Percentiles rank a stretch among this genome's conserved stretches.
Evolutionary conservation across 1,140 invertebrate genomes (phyloP).

Genomic region (Drosophila gunungcola): DNA sequence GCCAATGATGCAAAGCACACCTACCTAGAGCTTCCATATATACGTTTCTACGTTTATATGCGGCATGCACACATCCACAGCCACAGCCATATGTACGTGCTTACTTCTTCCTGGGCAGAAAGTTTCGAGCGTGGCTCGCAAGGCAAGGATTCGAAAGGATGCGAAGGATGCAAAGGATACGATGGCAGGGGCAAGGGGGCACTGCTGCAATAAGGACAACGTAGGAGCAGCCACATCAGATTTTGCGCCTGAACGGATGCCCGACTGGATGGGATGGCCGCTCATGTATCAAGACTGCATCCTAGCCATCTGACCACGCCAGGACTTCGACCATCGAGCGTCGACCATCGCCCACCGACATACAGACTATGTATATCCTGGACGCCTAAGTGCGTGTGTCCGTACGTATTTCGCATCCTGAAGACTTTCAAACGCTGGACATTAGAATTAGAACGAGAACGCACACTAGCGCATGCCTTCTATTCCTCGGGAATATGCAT

Average conservation of each 20-base stretch:
- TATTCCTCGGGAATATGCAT: conserved; percentile 63
- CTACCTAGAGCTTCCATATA: conserved; percentile 26
- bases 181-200: too few species aligned
- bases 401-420: conserved; percentile 44
- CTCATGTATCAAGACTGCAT: conserved; percentile 71
- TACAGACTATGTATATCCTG: conserved; percentile 28
- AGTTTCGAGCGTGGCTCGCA: conserved; percentile 49
- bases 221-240: conserved; percentile 61
- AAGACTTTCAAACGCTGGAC: conserved; percentile 70
- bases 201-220: conserved; percentile 59
- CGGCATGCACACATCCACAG: conserved; percentile 32
- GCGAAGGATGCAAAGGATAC: conserved; percentile 13
- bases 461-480: conserved; percentile 44
- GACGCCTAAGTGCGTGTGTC: conserved; percentile 18
- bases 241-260: conserved; percentile 58
- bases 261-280: conserved; percentile 48
- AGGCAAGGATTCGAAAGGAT: conserved; percentile 19
- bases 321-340: conserved; percentile 3
- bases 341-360: not conserved
- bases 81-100: conserved; percentile 32
- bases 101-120: conserved; percentile 52
- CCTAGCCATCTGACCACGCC: conserved; percentile 57
- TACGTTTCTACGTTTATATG: conserved; percentile 26
- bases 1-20: conserved; percentile 63
- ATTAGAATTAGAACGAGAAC: conserved; percentile 63